Percentiles rank a stretch among this genome's conserved stretches.
These are phyloP conservation scores for Lasioglossum vierecki DNA, from an alignment of 2,888 invertebrate genomes.

Conservation along the genomic window DNA sequence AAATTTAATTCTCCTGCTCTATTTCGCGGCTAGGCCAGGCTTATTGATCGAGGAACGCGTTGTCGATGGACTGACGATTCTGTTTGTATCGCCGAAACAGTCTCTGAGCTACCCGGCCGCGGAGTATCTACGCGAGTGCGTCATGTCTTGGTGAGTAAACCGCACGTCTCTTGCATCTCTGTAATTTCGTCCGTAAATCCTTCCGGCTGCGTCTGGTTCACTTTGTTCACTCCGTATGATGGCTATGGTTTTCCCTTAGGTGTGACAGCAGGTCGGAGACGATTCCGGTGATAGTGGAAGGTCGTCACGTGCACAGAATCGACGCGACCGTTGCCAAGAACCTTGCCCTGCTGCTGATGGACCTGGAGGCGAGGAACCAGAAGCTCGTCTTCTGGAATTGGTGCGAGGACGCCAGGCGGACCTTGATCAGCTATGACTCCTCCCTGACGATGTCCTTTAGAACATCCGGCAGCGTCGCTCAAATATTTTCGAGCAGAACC, in stretches of 20 bases:
- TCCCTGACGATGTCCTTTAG: conserved; percentile 72
- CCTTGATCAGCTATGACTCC: conserved; percentile 76
- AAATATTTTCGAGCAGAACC: conserved; percentile 71
- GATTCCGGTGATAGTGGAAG: conserved; percentile 87
- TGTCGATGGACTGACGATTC: conserved; percentile 83
- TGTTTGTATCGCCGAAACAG: conserved; percentile 78
- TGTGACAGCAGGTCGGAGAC: conserved; percentile 78
- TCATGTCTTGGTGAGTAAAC: conserved; percentile 77
- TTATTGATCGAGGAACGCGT: conserved; percentile 86
- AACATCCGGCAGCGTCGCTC: conserved; percentile 68
- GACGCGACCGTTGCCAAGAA: conserved; percentile 89
- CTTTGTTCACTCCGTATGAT: conserved; percentile 18
- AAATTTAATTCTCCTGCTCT: conserved; percentile 88
- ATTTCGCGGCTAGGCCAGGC: conserved; percentile 88
- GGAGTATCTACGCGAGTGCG: conserved; percentile 85
- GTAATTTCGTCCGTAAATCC: not conserved
- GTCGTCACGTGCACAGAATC: conserved; percentile 86
- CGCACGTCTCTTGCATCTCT: not conserved
- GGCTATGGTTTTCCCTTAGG: conserved; percentile 63
- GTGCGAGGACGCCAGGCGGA: conserved; percentile 74
- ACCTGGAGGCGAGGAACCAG: conserved; percentile 77
- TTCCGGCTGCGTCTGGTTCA: conserved; percentile 1
- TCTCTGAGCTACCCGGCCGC: conserved; percentile 86
- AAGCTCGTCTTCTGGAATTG: conserved; percentile 83
- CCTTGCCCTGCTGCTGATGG: conserved; percentile 76